Conservation (phyloP, 2,888 invertebrate species). For the Ditylenchus weischeri region DNA sequence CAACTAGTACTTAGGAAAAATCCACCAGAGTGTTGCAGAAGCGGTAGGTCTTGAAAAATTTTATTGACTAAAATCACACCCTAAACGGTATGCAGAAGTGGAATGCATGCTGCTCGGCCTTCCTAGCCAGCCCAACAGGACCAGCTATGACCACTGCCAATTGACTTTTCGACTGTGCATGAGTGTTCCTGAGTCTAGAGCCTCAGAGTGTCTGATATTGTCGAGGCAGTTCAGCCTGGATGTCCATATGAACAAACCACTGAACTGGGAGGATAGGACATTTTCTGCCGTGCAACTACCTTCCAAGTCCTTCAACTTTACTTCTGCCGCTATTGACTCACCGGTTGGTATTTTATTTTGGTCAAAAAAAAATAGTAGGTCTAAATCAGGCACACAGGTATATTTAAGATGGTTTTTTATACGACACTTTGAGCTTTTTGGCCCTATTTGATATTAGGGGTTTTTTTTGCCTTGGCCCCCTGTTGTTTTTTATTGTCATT, state of each 20-base stretch:
- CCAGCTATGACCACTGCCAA: background rate
- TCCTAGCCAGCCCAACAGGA: background rate
- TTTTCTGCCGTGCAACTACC: background rate
- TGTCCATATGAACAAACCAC: background rate
- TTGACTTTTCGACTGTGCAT: conserved; percentile 1
- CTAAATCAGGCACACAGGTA: too few species aligned
- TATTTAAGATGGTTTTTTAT: too few species aligned
- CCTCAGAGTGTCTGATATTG: conserved; percentile 1
- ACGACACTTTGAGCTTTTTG: too few species aligned
- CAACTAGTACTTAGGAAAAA: background rate
- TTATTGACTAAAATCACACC: background rate
- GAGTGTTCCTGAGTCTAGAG: background rate
- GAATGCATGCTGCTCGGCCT: conserved; percentile 1
- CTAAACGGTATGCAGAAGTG: background rate
- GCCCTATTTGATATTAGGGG: too few species aligned
- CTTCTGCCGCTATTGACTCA: background rate
- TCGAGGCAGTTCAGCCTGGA: background rate
- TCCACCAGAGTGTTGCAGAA: conserved; percentile 1
- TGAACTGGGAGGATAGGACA: conserved; percentile 3
- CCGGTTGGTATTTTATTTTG: too few species aligned
- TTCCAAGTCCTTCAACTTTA: background rate
- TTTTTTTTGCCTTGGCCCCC: too few species aligned
- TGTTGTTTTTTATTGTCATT: too few species aligned
- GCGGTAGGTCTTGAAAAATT: background rate
- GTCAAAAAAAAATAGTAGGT: too few species aligned